Evolutionary conservation across 2,113 vertebrate genomes (phyloP), one percentile per base, ranked within the genome.

Genomic region (Cyprinodon brontotheroides): DNA sequence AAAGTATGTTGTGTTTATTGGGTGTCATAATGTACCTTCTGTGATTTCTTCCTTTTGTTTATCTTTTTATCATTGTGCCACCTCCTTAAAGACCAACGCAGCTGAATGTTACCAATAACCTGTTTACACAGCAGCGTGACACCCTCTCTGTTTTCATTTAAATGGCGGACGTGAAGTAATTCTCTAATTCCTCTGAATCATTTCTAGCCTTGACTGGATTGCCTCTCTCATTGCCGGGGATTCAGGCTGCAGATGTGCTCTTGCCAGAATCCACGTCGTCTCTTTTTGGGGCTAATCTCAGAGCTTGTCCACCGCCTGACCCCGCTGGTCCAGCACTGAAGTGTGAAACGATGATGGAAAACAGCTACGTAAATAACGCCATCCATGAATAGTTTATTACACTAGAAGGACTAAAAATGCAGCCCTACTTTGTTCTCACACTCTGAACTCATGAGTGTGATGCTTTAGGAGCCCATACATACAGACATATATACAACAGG

Each of bases 261-360:
- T 68, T 48, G 74, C 74, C 85, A 82, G 75, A 79, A 82, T 86
- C 22, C 85, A 17, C 15, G 63, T 83, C 38, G 11, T 76, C 77
- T 80, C 80, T 80, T 81, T 85, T 84, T 85, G 75, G 74, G 81
- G 81, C 13, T 53, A 82, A 83, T 83, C 77, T 81, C 57, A 1
- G 63, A 66, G 65, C 11, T 79, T 84, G 86, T 83, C 88, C 62
- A 68, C 13, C 3, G 59, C 70, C 79, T 79, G 87, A 88, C 88
- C 85, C 83, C 5, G 72, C 57, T 61, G 75, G 82, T 82, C 87
- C 67, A 1, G 48, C 79, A 47, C 20, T 57, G 75, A 89, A 79
- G 86, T 92, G 89, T 81, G 88, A 92, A 20, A 82, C 72, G 67
- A 61, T 83, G 90, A 92, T 87, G 82, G 82, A 68, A 89, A 89